Base-by-base conservation (phyloP, 2,113 vertebrate genomes). In the Nibea albiflora region DNA sequence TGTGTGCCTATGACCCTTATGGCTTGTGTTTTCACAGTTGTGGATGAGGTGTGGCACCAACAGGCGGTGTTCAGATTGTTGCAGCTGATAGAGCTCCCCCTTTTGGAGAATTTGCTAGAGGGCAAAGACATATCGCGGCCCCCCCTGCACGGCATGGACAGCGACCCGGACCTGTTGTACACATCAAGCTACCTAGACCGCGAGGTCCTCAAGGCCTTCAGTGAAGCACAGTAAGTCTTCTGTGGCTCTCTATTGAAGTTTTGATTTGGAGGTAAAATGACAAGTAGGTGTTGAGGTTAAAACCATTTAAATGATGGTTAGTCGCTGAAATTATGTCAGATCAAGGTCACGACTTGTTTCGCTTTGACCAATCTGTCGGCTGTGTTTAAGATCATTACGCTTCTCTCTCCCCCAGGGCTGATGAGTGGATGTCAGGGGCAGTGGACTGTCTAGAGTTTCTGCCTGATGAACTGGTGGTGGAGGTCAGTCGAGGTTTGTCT, bases 191-290 rank as follows among this genome's bases (percentile, higher is more conserved):
- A 96, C 83, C 87, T 99, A 56, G 98, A 99, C 91, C 92, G 98
- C 69, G 96, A 97, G 84, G 97, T 99, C 86, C 96, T 99, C 77
- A 99, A 98, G 91, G 98, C 98, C 81, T 99, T 99, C 88, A 95
- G 97, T 85, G 97, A 98, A 89, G 96, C 98, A 12, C 97, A 98
- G 98, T 99, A 92, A 87, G 97, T 95, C 52, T 44, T 5, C 11
- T 35, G 3, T 22, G 39, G 11, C 31, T 54, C 20, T 12, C 7
- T 52, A 28, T 9, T 42, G 46, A 60, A 12, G 0, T 28, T 16
- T 4, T 28, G 24, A 28, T 50, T 47, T 19, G 26, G 52, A 12
- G 11, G 66, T 53, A 16, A 68, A 68, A 35, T 39, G 0, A 52
- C 2, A 0, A 4, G 11, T 8, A 26, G 12, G 71, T 61, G 46